A percentile compares a stretch with the other conserved stretches of the same genome.
Conservation (phyloP, 2,797 vertebrate species). For the Orientallactaga sibirica region DNA sequence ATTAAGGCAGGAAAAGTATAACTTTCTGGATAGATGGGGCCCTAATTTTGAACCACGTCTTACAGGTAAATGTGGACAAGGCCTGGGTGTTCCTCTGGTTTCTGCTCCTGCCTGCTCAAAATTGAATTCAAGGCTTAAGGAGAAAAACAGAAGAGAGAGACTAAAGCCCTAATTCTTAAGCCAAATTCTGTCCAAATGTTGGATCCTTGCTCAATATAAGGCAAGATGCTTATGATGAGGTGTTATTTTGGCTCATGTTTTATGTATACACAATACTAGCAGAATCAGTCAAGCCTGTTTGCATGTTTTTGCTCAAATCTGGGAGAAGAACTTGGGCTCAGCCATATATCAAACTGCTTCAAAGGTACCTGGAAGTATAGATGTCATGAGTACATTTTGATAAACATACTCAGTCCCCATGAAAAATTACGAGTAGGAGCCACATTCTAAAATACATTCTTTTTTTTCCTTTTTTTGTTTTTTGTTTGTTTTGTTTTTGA, state of each 20-base stretch:
- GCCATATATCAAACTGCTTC: not conserved
- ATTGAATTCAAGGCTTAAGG: not conserved
- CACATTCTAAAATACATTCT: not conserved
- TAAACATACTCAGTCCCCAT: not conserved
- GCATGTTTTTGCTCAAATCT: not conserved
- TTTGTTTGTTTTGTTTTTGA: no score
- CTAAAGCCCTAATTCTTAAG: not conserved
- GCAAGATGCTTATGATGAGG: not conserved
- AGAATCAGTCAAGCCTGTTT: rapidly evolving
- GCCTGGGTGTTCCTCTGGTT: not conserved
- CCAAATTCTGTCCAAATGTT: not conserved
- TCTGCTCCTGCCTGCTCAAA: not conserved
- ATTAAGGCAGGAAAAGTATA: not conserved
- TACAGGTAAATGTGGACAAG: not conserved
- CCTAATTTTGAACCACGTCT: not conserved
- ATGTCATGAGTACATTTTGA: not conserved
- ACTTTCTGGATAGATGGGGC: not conserved
- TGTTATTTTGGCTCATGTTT: not conserved
- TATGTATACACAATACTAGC: not conserved
- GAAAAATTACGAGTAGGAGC: not conserved
- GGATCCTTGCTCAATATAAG: not conserved
- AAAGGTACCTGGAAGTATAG: not conserved
- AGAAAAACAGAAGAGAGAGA: not conserved
- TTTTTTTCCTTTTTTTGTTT: no score
- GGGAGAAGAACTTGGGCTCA: not conserved